phyloP scores from a whole-genome alignment of 2,113 vertebrate genomes.

The Notarius quadriscutis region DNA sequence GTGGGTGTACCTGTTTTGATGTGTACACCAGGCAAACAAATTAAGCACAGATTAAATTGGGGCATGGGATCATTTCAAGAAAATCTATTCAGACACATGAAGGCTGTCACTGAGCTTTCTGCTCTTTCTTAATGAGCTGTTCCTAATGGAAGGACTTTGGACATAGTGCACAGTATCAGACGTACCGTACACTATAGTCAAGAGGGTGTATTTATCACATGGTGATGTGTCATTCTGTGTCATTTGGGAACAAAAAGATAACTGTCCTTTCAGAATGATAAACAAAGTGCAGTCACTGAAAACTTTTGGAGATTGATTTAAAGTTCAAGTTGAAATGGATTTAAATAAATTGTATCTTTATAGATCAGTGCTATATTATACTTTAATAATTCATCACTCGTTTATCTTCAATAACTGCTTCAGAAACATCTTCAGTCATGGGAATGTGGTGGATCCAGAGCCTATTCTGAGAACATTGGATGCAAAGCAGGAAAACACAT shows the following conservation, averaged over 20 bases:
- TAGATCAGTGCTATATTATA: neutral
- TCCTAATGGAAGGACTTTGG: slow-evolving; percentile 36
- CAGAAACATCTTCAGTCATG: too few species aligned
- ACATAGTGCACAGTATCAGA: slow-evolving; percentile 5
- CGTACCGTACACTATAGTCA: slow-evolving; percentile 4
- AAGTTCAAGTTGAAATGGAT: too few species aligned
- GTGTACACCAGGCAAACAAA: slow-evolving; percentile 44
- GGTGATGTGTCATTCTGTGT: neutral
- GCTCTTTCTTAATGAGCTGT: slow-evolving; percentile 37
- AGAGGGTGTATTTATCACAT: slow-evolving; percentile 13
- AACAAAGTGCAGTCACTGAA: neutral
- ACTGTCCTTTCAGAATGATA: neutral
- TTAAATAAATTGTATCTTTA: neutral
- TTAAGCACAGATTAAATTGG: slow-evolving; percentile 48
- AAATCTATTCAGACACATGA: slow-evolving; percentile 41
- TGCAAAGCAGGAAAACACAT: neutral
- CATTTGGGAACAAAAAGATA: neutral
- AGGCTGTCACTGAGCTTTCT: slow-evolving; percentile 38
- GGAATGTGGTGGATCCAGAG: neutral
- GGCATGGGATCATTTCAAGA: slow-evolving; percentile 34
- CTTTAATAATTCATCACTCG: neutral
- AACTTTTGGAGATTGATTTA: neutral
- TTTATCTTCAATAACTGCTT: neutral
- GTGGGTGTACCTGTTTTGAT: slow-evolving; percentile 42
- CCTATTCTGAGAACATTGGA: too few species aligned